Evolutionary conservation across 2,888 invertebrate genomes (phyloP), one percentile per base, ranked within the genome.

Genomic region (Alviniconcha strummeri): DNA sequence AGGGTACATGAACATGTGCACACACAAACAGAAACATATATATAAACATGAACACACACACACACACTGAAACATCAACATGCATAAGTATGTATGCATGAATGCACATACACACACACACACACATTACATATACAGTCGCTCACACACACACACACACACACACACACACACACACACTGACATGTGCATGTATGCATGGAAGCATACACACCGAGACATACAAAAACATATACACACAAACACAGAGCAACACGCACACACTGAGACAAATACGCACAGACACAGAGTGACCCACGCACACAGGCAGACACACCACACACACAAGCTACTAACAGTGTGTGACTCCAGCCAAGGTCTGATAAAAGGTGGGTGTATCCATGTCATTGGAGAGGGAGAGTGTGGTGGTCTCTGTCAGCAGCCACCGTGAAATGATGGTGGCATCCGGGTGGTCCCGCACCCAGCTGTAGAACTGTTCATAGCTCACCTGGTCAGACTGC

Each of bases 291-390:
- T 19, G 57, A 56, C 19, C 55, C 19, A 56, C 76, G 19, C 56
- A 19, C n/a, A 76, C 7, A 57, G 2, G 1, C 57, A 76, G n/a
- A n/a, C n/a, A n/a, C 15, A 36, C 36, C 36, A 36, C 36, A 36
- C 36, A 36, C 36, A 36, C 36, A 36, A 17, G 17, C 9, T 13
- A 93, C 95, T 95, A 93, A 97, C 97, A 95, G 94, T 98, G 98
- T 54, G 98, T 98, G 64, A 98, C 98, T 64, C 98, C 98, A 72
- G 98, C 97, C 85, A 98, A 94, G 82, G 98, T 98, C 93, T 98
- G 98, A 94, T 98, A 98, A 92, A 98, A 98, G 0, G 98, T 98
- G 6, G 95, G 95, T 1, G 97, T 97, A 93, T 97, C 97, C 91
- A 96, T 94, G 91, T 97, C 97, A 86, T 97, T 96, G 76, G 96